Evolutionary conservation across 2,888 invertebrate species (phyloP).

Genomic region (Eledone cirrhosa): DNA sequence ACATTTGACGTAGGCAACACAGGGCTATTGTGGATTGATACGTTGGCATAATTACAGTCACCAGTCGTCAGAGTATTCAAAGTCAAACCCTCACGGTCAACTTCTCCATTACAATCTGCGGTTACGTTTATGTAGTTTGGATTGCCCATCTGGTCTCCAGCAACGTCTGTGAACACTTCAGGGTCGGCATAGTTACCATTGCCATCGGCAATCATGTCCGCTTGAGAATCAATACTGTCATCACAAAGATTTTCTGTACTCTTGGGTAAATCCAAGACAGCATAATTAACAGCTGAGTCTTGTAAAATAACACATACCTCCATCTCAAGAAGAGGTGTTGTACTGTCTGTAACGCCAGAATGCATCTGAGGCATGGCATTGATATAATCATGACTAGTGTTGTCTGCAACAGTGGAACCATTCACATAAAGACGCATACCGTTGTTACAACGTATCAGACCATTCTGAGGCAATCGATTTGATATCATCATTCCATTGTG

Average conservation of each 20-base stretch:
- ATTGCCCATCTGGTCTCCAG: constrained; percentile 34
- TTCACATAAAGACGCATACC: constrained; percentile 45
- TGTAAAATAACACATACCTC: constrained; percentile 29
- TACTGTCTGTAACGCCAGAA: constrained; percentile 1
- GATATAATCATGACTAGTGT: constrained; percentile 47
- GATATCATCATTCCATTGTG: constrained; percentile 28
- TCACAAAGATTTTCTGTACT: constrained; percentile 50
- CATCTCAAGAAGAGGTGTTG: constrained; percentile 26
- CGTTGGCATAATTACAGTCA: constrained; percentile 36
- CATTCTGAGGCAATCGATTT: constrained; percentile 29
- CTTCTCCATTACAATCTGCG: constrained; percentile 40
- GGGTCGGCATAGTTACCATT: constrained; percentile 41
- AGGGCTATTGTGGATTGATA: constrained; percentile 30
- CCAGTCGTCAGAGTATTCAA: background rate
- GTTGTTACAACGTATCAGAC: constrained; percentile 29
- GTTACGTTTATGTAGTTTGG: constrained; percentile 53
- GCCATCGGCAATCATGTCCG: constrained; percentile 6
- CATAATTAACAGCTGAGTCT: constrained; percentile 74
- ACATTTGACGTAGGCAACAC: constrained; percentile 25
- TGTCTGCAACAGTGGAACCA: constrained; percentile 36
- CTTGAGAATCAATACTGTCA: constrained; percentile 19
- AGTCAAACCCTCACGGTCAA: constrained; percentile 24
- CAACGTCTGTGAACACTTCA: constrained; percentile 47
- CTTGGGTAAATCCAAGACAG: constrained; percentile 77
- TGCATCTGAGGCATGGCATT: constrained; percentile 42